A percentile compares a stretch with the other conserved stretches of the same genome.
Evolutionary conservation across 2,888 invertebrate genomes (phyloP).

Genomic region (Callinectes sapidus): DNA sequence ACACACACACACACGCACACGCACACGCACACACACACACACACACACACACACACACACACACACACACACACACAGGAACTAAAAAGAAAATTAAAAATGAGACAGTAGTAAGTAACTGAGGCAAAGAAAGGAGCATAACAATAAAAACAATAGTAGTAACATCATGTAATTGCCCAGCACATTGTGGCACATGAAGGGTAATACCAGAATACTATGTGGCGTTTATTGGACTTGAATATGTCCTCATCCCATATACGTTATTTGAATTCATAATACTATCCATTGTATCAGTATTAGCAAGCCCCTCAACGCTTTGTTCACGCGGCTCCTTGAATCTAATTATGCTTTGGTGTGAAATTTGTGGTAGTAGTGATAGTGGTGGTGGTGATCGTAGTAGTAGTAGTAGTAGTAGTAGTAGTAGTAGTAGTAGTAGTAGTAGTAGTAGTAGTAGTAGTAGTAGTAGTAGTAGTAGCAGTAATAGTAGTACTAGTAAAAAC

Average conservation of each 20-base stretch:
- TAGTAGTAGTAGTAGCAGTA: conserved; percentile 30
- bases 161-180: too few species aligned
- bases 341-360: neutral
- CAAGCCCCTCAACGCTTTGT: neutral
- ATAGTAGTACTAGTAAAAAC: neutral
- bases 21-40: neutral
- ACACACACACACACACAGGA: neutral
- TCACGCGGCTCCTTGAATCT: neutral
- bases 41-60: conserved; percentile 1
- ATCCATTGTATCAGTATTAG: neutral
- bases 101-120: neutral
- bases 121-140: neutral
- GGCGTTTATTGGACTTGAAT: neutral
- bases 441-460: neutral
- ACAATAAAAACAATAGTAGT: neutral
- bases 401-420: neutral
- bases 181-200: neutral
- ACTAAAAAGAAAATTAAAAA: neutral
- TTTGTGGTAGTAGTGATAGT: neutral
- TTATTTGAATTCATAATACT: neutral
- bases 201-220: neutral
- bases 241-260: neutral
- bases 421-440: conserved; percentile 8
- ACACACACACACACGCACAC: neutral
- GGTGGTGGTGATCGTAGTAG: neutral